A percentile compares a stretch with the other conserved stretches of the same genome.
These are phyloP conservation scores for Clupea harengus DNA, from an alignment of 2,113 vertebrate genomes.

Conservation along the genomic window DNA sequence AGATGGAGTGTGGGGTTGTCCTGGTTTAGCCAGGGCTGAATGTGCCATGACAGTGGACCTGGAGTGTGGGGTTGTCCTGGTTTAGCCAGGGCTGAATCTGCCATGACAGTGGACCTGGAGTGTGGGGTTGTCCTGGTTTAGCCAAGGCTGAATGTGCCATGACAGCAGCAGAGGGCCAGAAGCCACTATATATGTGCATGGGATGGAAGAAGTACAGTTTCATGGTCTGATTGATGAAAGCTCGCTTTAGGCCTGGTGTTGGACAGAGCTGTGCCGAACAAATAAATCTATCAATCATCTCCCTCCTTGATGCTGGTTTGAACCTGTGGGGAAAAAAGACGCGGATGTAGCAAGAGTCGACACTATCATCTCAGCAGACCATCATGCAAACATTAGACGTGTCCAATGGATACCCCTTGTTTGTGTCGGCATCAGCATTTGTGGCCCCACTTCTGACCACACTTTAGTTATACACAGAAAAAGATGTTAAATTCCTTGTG, in stretches of 20 bases:
- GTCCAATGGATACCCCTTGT: constrained; percentile 18
- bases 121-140: not conserved
- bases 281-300: constrained; percentile 44
- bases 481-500: too few species aligned
- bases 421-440: not conserved
- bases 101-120: not conserved
- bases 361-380: constrained; percentile 45
- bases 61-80: not conserved
- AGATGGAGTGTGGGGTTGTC: not conserved
- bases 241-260: constrained; percentile 32
- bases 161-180: not conserved
- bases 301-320: constrained; percentile 26
- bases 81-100: not conserved
- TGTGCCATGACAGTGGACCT: not conserved
- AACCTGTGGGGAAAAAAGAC: constrained; percentile 35
- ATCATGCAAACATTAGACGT: constrained; percentile 41
- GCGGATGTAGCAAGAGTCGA: constrained; percentile 23
- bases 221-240: constrained; percentile 48
- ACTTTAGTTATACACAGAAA: too few species aligned
- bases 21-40: not conserved
- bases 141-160: not conserved
- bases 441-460: not conserved
- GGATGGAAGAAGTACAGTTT: constrained; percentile 40
- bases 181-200: constrained; percentile 25
- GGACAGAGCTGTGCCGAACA: constrained; percentile 45